Base-by-base conservation (phyloP, 2,888 invertebrate genomes). In the Gastracanthus pulcherrimus region DNA sequence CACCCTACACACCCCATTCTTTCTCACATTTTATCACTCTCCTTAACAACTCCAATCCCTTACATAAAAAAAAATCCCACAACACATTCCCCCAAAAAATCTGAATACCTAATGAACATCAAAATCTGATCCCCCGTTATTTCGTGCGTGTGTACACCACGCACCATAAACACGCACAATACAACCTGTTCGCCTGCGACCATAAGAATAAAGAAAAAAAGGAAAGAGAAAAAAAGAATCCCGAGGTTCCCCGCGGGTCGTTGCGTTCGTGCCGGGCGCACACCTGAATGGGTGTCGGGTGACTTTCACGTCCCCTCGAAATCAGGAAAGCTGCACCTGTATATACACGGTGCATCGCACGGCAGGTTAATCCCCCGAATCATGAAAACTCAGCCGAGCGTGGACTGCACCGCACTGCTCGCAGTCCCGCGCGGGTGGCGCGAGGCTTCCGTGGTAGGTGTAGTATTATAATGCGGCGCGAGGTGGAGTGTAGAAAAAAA, bases 291-390 rank as follows among this genome's bases (percentile, higher is more conserved):
- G 41, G 69, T 76, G 78, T 82, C 82, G 66, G 82, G 76, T 82
- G 78, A 82, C 82, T 82, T 76, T 82, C 75, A 66, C 78, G 79
- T 82, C 82, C 82, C 78, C 72, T 76, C 34, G 45, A 31, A 75
- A 76, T 76, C 62, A 7, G 29, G 23, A 16, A 23, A 51, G 51
- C 51, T 51, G 51, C 41, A 41, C 41, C 38, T 23, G 26, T 38
- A 6, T n/a, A 23, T 7, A 5, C 11, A 19, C 64, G 36, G 48
- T n/a, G 13, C 48, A n/a, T n/a, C 45, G 41, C 48, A 23, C 13
- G 29, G 38, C 62, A 36, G 55, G 60, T 26, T 79, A 74, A 74
- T 79, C 58, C 66, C 48, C 23, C 48, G 23, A 26, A 69, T 69
- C 70, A 64, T 64, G 69, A 48, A 66, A 29, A 75, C n/a, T 16